Conservation (phyloP, 2,888 invertebrate genomes). For the Chironomus tentans region DNA sequence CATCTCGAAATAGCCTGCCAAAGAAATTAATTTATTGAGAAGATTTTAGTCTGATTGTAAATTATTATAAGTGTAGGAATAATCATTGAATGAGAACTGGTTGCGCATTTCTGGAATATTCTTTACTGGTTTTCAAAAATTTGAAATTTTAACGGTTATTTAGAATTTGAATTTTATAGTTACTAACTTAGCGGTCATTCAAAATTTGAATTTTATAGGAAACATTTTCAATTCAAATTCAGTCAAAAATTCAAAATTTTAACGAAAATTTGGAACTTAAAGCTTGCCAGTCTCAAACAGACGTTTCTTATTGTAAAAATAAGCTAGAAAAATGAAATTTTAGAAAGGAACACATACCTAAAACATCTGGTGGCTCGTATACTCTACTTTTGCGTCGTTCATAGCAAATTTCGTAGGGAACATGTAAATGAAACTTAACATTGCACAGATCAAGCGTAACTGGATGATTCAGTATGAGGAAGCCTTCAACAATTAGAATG, state of each 20-base stretch:
- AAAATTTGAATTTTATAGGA: not conserved
- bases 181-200: not conserved
- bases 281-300: too few species aligned
- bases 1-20: slow-evolving; percentile 65
- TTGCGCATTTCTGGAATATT: too few species aligned
- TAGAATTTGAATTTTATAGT: not conserved
- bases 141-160: not conserved
- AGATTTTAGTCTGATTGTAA: too few species aligned
- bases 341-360: slow-evolving; percentile 37
- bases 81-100: too few species aligned
- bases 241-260: too few species aligned
- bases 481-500: slow-evolving; percentile 66
- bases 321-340: too few species aligned
- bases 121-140: not conserved
- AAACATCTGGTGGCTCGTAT: slow-evolving; percentile 82
- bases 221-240: too few species aligned
- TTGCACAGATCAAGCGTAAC: slow-evolving; percentile 59
- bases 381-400: slow-evolving; percentile 50
- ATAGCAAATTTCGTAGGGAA: slow-evolving; percentile 59
- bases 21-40: not conserved
- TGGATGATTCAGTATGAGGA: slow-evolving; percentile 60
- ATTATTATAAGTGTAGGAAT: too few species aligned
- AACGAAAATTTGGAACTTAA: too few species aligned
- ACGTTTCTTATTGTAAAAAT: too few species aligned
- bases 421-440: slow-evolving; percentile 62